Percentiles rank a stretch among this genome's conserved stretches.
Conservation (phyloP, 2,113 vertebrate species). For the Athene noctua region DNA sequence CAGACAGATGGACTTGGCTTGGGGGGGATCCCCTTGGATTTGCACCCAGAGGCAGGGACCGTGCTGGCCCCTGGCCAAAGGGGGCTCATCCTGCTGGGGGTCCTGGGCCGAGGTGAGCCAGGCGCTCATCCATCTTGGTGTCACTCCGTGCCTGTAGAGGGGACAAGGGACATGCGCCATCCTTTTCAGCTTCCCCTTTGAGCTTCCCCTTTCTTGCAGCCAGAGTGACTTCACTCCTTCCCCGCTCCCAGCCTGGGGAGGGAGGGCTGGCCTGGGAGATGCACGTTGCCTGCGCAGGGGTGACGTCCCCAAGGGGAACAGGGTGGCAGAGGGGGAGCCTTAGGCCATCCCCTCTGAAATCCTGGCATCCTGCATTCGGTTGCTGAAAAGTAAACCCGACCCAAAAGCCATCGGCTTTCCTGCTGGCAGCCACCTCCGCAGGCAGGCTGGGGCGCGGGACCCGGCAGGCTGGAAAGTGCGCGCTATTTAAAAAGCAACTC, state of each 20-base stretch:
- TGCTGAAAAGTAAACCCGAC: background rate
- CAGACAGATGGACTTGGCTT: background rate
- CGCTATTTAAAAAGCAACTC: background rate
- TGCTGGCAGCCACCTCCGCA: background rate
- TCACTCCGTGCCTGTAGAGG: background rate
- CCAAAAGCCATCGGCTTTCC: background rate
- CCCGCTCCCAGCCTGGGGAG: background rate
- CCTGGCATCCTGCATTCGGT: fast-evolving
- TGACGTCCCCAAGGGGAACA: background rate
- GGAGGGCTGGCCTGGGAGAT: background rate
- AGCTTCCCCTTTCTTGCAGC: constrained; percentile 34
- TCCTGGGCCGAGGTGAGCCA: fast-evolving
- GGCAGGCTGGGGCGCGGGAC: background rate
- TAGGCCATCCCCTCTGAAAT: background rate
- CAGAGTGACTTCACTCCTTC: background rate
- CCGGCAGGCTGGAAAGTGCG: background rate
- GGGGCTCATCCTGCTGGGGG: background rate
- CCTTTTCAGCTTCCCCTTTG: constrained; percentile 42
- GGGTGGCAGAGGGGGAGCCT: background rate
- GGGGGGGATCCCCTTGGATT: background rate
- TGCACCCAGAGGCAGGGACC: background rate
- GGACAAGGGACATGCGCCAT: background rate
- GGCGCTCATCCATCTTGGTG: background rate
- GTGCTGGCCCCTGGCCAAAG: fast-evolving
- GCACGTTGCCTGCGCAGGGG: fast-evolving